Evolutionary conservation across 92 coral and sea anemone species (phyloP), one percentile per base, ranked within the genome.

Genomic region (Chrysogorgia sp.): DNA sequence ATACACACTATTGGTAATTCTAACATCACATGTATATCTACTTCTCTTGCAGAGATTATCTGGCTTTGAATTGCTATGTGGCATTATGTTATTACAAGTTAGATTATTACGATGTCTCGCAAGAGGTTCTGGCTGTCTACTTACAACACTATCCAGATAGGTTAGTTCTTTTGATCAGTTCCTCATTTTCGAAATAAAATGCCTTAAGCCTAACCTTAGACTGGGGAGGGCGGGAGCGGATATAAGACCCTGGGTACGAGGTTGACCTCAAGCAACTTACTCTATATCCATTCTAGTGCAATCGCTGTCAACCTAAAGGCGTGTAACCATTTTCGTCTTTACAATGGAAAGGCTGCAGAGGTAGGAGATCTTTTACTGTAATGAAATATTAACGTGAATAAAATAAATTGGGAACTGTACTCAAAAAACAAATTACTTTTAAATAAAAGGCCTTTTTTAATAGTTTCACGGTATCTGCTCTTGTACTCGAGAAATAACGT

Each of bases 281-380:
- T 12, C 12, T 37, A 37, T 47, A 10, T 4, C 43, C 15, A n/a
- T 15, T 23, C 2, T 79, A 94, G 98, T 90, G 98, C 98, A 6
- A 91, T 80, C 79, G 98, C 98, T 25, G 98, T 94, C 67, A 94
- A 94, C 82, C 86, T 94, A 78, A 94, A 94, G 47, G 98, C 98
- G 19, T 94, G 98, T 52, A 94, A 94, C 77, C 98, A 94, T 85
- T 94, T 94, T 80, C 90, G 98, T 65, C 85, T 94, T 19, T 94
- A 94, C 82, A 94, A 94, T 76, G 98, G 98, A 23, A 94, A 94
- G 71, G 98, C 98, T 62, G 97, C 98, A 62, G 98, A 94, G 88
- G 98, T 87, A 37, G 28, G 76, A 48, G 23, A 7, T 28, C n/a
- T n/a, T n/a, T n/a, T n/a, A n/a, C n/a, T n/a, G n/a, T n/a, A n/a